Conservation (phyloP, 1,140 invertebrate species). For the Lepidotrigona ventralis region DNA sequence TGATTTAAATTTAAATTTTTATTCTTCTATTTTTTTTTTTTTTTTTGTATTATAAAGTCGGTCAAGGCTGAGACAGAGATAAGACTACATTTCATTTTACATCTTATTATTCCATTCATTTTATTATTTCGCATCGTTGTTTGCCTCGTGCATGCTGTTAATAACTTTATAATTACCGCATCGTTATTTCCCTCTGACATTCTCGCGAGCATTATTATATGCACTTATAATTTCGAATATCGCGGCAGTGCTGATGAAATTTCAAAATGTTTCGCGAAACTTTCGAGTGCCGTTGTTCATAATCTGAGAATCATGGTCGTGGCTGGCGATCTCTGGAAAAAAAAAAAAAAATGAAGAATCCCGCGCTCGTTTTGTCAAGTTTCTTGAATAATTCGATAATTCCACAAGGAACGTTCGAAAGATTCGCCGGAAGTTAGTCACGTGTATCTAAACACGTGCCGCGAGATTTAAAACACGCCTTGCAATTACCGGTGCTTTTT, state of each 20-base stretch:
- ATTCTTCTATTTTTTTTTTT: too few species aligned
- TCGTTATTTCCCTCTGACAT: too few species aligned
- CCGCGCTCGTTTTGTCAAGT: background rate
- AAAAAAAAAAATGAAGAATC: background rate
- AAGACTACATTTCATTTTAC: too few species aligned
- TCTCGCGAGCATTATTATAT: too few species aligned
- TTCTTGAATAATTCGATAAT: background rate
- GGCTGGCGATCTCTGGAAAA: background rate
- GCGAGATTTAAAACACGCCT: background rate
- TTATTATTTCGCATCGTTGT: too few species aligned
- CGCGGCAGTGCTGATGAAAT: background rate
- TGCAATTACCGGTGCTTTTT: background rate
- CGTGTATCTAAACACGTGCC: background rate
- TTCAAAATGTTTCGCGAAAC: background rate
- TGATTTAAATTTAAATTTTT: too few species aligned
- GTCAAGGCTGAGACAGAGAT: too few species aligned
- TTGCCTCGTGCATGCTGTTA: too few species aligned
- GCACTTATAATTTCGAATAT: background rate
- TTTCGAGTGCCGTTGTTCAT: background rate
- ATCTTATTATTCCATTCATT: too few species aligned
- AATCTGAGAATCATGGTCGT: background rate
- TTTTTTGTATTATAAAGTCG: too few species aligned
- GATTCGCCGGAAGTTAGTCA: background rate
- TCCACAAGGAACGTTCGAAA: background rate
- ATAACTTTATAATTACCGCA: too few species aligned